A percentile compares a stretch with the other conserved stretches of the same genome.
These are phyloP conservation scores for Galerucella nymphaeae DNA, from an alignment of 2,888 invertebrate species.

Conservation along the genomic window DNA sequence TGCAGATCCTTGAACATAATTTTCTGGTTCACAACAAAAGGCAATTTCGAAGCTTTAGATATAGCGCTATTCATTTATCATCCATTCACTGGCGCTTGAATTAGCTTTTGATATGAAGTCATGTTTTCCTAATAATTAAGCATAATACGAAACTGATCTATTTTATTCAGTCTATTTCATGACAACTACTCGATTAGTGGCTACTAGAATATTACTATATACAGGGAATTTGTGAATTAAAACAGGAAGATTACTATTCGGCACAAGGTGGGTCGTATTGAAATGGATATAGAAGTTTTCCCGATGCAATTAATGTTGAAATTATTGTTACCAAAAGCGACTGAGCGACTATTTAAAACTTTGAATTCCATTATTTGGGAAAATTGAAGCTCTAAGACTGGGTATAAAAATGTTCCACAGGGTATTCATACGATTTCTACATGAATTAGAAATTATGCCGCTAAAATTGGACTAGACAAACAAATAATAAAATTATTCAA, in stretches of 20 bases:
- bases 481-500: too few relatives aligned
- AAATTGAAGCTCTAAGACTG: too few relatives aligned
- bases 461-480: too few relatives aligned
- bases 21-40: background rate
- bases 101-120: conserved; percentile 6
- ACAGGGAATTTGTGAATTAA: background rate
- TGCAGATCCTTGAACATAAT: conserved; percentile 2
- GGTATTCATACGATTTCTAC: too few relatives aligned
- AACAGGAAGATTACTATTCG: background rate
- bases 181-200: background rate
- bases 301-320: too few relatives aligned
- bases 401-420: too few relatives aligned
- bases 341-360: too few relatives aligned
- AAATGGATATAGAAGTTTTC: too few relatives aligned
- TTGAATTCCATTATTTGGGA: too few relatives aligned
- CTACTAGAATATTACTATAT: background rate
- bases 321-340: too few relatives aligned
- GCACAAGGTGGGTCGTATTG: too few relatives aligned
- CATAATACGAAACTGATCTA: background rate
- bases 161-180: background rate
- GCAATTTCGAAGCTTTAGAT: background rate
- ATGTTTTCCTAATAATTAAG: background rate
- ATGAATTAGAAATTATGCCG: too few relatives aligned
- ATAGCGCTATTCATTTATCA: conserved; percentile 9
- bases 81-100: conserved; percentile 12